These are phyloP conservation scores for Dysmachus trigonus DNA, from an alignment of 2,888 invertebrate genomes.

Conservation along the genomic window DNA sequence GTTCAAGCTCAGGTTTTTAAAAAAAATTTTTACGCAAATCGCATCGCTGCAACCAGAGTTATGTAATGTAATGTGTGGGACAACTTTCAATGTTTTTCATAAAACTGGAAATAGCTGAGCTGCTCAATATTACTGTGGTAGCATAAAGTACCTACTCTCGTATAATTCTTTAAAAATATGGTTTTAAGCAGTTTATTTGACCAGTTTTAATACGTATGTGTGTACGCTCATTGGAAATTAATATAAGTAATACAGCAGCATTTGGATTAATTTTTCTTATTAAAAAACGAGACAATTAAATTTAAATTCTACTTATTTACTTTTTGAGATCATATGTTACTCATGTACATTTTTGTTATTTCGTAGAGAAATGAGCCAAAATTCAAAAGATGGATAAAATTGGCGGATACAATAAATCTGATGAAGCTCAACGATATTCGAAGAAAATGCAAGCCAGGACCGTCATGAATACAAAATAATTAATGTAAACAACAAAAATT, in stretches of 20 bases:
- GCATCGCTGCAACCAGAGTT: neutral
- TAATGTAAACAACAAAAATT: no score
- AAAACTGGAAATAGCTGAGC: neutral
- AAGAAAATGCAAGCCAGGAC: no score
- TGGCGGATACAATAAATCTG: no score
- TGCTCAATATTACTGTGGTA: neutral
- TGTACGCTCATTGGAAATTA: neutral
- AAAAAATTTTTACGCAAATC: neutral
- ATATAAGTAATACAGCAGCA: neutral
- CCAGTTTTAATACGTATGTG: neutral
- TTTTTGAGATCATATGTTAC: no score
- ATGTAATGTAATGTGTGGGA: conserved; percentile 12
- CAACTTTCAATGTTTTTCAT: conserved; percentile 10
- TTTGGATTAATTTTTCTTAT: neutral
- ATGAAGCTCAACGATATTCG: no score
- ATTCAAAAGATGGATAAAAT: no score
- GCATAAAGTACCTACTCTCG: neutral
- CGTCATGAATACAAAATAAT: no score
- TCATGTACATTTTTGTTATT: no score
- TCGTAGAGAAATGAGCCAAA: no score
- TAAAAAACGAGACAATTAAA: neutral
- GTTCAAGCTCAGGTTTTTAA: neutral
- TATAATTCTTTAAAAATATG: neutral
- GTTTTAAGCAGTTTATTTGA: neutral
- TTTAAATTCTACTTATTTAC: no score